Base-by-base conservation (phyloP, 2,888 invertebrate species). In the Mactromeris polynyma region DNA sequence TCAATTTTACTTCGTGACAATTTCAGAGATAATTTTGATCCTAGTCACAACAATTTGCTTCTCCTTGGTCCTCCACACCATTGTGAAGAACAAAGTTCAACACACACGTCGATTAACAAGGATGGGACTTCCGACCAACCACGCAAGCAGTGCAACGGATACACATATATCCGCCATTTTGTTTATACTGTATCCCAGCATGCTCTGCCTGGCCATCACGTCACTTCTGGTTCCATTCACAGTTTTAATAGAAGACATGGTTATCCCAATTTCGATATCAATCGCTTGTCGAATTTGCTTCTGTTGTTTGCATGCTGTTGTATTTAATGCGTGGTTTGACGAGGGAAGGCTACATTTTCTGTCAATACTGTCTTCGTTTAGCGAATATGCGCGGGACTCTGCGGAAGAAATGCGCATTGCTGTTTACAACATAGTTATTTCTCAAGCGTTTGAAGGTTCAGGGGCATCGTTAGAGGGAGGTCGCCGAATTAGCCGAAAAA, bases 381-480 rank as follows among this genome's bases (percentile, higher is more conserved):
- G 79, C 58, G n/a, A 6, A 21, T n/a, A 38, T 4, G 11, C 77
- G 0, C 78, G 79, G 21, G 26, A 54, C 9, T 46, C 38, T 17
- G 51, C 79, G 21, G 84, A 54, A 36, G 31, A 21, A 36, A 85
- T 85, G 84, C 78, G 84, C 3, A 54, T 79, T 14, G 46, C 78
- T 54, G 84, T 85, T 7, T 78, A 85, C 79, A 85, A 85, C 38
- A 85, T 85, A 36, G 84, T 85, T 38, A 51, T 85, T n/a, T 40
- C 84, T 26, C 31, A 26, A 54, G 79, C 84, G n/a, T 69, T 79
- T 69, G 78, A 78, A 38, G 77, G 73, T 3, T 64, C 82, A 14
- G 36, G 40, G 2, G 21, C 19, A 14, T 64, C 36, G 6, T 33
- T 81, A 1, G 81, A 81, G 21, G 21, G 21, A 11, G 19, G 51